A percentile compares a stretch with the other conserved stretches of the same genome.
These are phyloP conservation scores for Ornithoptera priamus DNA, from an alignment of 2,888 invertebrate genomes.

Conservation along the genomic window DNA sequence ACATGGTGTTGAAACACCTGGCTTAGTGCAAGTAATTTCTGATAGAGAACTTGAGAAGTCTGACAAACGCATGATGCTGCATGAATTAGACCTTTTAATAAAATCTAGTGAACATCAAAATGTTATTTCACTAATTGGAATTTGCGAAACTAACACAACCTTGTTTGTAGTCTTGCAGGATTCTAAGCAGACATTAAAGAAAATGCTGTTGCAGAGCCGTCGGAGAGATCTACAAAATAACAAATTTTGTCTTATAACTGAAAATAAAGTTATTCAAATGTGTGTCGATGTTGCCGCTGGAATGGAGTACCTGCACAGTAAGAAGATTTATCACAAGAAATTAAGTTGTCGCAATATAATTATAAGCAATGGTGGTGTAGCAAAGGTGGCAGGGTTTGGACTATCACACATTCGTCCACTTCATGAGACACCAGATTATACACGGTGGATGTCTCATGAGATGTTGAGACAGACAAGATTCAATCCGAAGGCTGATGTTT, in stretches of 20 bases:
- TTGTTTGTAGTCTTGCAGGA: slow-evolving; percentile 87
- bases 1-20: slow-evolving; percentile 74
- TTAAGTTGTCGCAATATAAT: slow-evolving; percentile 86
- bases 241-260: slow-evolving; percentile 81
- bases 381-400: slow-evolving; percentile 89
- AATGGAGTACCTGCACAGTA: slow-evolving; percentile 84
- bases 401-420: slow-evolving; percentile 83
- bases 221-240: slow-evolving; percentile 74
- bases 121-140: slow-evolving; percentile 86
- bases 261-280: slow-evolving; percentile 82
- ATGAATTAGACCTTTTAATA: slow-evolving; percentile 86
- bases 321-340: slow-evolving; percentile 86
- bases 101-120: slow-evolving; percentile 85
- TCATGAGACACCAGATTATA: slow-evolving; percentile 85
- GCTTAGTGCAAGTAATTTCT: slow-evolving; percentile 84
- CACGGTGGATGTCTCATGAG: slow-evolving; percentile 90
- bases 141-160: slow-evolving; percentile 88
- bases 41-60: slow-evolving; percentile 76
- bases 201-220: slow-evolving; percentile 82
- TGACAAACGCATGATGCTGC: slow-evolving; percentile 80
- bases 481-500: slow-evolving; percentile 87
- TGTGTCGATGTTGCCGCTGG: slow-evolving; percentile 85
- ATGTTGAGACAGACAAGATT: slow-evolving; percentile 84
- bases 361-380: slow-evolving; percentile 81
- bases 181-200: slow-evolving; percentile 84